These are phyloP conservation scores for Caenorhabditis inopinata DNA, from an alignment of 1,140 invertebrate genomes.

Conservation along the genomic window DNA sequence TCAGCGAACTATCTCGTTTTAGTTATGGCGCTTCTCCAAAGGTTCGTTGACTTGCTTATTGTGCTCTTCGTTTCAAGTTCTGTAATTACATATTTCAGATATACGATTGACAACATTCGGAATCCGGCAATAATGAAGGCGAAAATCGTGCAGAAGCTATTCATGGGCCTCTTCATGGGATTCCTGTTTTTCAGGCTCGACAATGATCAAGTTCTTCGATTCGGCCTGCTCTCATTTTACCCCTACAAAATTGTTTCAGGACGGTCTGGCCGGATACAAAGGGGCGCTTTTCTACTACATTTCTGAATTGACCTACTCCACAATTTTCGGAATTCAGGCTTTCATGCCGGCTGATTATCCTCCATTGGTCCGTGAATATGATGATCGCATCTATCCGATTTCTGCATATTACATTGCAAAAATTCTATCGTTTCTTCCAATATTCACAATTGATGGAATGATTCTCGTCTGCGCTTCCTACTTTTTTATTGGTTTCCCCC, in stretches of 20 bases:
- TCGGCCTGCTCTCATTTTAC: too few species aligned
- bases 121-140: constrained; percentile 52
- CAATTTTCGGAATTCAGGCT: constrained; percentile 40
- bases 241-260: constrained; percentile 56
- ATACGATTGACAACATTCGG: constrained; percentile 35
- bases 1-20: neutral
- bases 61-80: neutral
- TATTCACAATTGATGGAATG: constrained; percentile 60
- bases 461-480: constrained; percentile 52
- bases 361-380: constrained; percentile 48
- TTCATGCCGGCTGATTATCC: constrained; percentile 55
- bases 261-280: constrained; percentile 65
- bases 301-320: constrained; percentile 54
- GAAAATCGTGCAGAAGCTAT: constrained; percentile 50
- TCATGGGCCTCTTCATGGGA: constrained; percentile 66
- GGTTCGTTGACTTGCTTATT: too few species aligned
- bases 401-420: constrained; percentile 40
- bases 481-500: constrained; percentile 47
- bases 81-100: constrained; percentile 42
- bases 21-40: neutral
- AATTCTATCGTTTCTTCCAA: constrained; percentile 56
- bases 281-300: constrained; percentile 66
- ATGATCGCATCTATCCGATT: constrained; percentile 43
- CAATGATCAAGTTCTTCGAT: constrained; percentile 9
- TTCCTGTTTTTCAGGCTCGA: constrained; percentile 61